Base-by-base conservation (phyloP, 2,113 vertebrate species). In the Progne subis region DNA sequence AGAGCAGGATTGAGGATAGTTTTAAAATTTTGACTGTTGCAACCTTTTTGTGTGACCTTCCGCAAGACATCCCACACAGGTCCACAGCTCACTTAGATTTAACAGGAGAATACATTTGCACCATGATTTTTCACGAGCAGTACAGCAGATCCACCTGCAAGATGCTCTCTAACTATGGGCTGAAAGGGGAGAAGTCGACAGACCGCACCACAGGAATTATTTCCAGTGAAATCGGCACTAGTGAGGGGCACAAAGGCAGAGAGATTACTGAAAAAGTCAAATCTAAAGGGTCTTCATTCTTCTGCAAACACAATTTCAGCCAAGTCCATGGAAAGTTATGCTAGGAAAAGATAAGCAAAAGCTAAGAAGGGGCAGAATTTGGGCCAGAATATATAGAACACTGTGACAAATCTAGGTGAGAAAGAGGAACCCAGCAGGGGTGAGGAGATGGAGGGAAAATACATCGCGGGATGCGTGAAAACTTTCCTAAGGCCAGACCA, bases 381-480 rank as follows among this genome's bases (percentile, higher is more conserved):
- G 69, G 86, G 71, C 64, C 60, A 69, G 63, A 77, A 88, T 86
- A 85, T 55, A 63, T 61, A 90, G 68, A 94, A 90, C 34, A 41
- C 20, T 65, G 0, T 50, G 72, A 83, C 34, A 94, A 90, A 86
- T 53, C 64, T 26, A 93, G 86, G 82, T 93, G 69, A 88, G 60
- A 93, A 89, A 50, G 39, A 86, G 49, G 39, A 94, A 88, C 78
- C 19, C 56, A 91, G 88, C 60, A 95, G 52, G 64, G 49, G 49
- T 53, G 82, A 92, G 44, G 82, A 93, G 74, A 92, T 4, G 31
- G 56, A 88, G 46, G 86, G 79, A 86, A 93, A 96, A 96, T 63
- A 81, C 72, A 20, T 64, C 1, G 15, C 28, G 10, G 60, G 61
- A 81, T 86, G 80, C 16, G 3, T 50, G 88, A 90, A 92, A 93